Base-by-base conservation (phyloP, 2,113 vertebrate species). In the Dendropsophus ebraccatus region DNA sequence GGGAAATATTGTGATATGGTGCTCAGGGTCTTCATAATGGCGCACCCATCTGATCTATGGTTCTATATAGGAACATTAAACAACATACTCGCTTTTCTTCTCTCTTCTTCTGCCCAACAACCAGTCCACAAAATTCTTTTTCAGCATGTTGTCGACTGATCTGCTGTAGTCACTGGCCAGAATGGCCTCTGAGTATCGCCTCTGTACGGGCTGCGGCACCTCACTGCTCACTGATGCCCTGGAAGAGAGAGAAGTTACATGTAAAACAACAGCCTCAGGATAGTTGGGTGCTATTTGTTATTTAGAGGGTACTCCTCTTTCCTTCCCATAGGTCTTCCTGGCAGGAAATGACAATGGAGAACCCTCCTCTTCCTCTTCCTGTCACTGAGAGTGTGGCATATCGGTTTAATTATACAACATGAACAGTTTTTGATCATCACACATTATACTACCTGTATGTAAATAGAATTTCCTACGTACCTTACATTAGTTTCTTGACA, bases 91-190 rank as follows among this genome's bases (percentile, higher is more conserved):
- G 54, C 91, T 94, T 72, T 92, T 95, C 89, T 90, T 96, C 88
- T 94, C 93, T 87, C 93, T 92, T n/a, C n/a, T n/a, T 21, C 94
- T 88, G 11, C 89, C 93, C 41, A 97, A 92, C 73, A 97, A 87
- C 94, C 94, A 96, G 41, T 97, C 95, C 25, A 97, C 94, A 81
- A 97, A 96, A 88, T 96, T 95, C 85, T 95, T 95, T 83, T 94
- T 93, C 65, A 94, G 90, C 92, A 97, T 92, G 81, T 90, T 95
- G 52, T 96, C 95, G 91, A 96, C 92, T 45, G 95, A 89, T 54
- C 94, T 95, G 85, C 96, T 95, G 88, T 97, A 96, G 65, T 97
- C 95, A 6, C 95, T 97, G 17, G 95, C 95, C 60, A 97, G 92
- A 1, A 93, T 94, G 16, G 95, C 96, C 89, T 97, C 96, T 0